Percentiles rank a stretch among this genome's conserved stretches.
Conservation (phyloP, 2,888 invertebrate genomes). For the Onthophagus sagittarius region DNA sequence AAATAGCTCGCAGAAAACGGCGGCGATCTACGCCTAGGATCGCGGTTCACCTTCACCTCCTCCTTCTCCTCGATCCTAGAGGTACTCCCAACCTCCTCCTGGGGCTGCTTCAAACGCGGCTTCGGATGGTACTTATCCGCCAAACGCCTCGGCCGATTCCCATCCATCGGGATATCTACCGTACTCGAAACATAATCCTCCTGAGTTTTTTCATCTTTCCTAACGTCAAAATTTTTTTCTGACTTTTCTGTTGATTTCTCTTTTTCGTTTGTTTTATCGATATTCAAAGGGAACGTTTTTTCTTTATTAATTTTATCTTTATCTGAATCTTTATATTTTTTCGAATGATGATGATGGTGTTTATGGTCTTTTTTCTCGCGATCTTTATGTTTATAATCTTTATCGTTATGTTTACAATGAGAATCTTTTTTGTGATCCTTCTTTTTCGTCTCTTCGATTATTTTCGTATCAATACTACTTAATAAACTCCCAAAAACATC, state of each 20-base stretch:
- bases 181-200: constrained; percentile 5
- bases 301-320: not conserved
- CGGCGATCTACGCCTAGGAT: constrained; percentile 16
- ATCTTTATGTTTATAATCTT: constrained; percentile 23
- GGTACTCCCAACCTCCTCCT: constrained; percentile 19
- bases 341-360: constrained; percentile 10
- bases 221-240: not conserved
- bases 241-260: constrained; percentile 1
- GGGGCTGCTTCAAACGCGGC: constrained; percentile 34
- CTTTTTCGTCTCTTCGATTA: constrained; percentile 29
- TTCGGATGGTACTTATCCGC: constrained; percentile 51
- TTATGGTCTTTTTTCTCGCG: constrained; percentile 37
- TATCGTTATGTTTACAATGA: constrained; percentile 23
- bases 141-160: constrained; percentile 33
- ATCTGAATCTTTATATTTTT: constrained; percentile 5
- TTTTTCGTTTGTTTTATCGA: constrained; percentile 11
- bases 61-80: constrained; percentile 24
- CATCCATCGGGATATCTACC: constrained; percentile 27
- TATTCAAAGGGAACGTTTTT: not conserved
- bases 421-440: constrained; percentile 24
- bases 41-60: constrained; percentile 2
- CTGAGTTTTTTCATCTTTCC: constrained; percentile 9
- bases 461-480: constrained; percentile 35
- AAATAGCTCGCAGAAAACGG: not conserved
- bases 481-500: constrained; percentile 33